Evolutionary conservation across 2,888 invertebrate species (phyloP).

Genomic region (Pharmacophagus antenor): DNA sequence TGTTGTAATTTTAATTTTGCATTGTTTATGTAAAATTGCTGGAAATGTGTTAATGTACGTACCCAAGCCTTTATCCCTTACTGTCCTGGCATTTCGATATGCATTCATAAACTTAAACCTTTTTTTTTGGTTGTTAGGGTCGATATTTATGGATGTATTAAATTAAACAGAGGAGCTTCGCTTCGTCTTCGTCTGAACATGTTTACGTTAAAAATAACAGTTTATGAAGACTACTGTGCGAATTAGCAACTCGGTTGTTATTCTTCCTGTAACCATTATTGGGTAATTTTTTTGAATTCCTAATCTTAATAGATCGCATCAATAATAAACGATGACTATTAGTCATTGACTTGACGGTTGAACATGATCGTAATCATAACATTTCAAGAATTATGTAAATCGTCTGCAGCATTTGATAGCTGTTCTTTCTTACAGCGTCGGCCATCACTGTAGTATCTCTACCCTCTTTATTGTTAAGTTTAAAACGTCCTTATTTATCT

Average conservation of each 20-base stretch:
- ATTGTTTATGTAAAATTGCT: background rate
- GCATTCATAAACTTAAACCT: background rate
- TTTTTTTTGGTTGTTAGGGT: background rate
- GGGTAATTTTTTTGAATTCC: too few species aligned
- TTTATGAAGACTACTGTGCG: too few species aligned
- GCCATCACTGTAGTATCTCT: too few species aligned
- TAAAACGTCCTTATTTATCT: background rate
- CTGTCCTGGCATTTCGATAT: background rate
- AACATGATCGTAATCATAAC: too few species aligned
- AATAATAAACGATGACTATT: too few species aligned
- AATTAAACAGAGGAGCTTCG: background rate
- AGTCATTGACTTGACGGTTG: too few species aligned
- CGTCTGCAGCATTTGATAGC: background rate
- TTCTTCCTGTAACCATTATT: too few species aligned
- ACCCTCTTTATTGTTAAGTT: background rate
- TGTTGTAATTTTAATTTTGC: background rate
- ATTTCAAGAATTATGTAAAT: too few species aligned
- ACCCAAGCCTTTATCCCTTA: background rate
- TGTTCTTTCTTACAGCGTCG: background rate
- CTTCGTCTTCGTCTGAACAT: slow-evolving; percentile 1
- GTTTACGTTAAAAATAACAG: background rate
- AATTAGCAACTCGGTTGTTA: background rate
- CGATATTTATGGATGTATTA: background rate
- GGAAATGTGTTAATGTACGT: background rate
- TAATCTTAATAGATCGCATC: too few species aligned